These are phyloP conservation scores for Drosophila leonis DNA, from an alignment of 2,888 invertebrate species.

Conservation along the genomic window DNA sequence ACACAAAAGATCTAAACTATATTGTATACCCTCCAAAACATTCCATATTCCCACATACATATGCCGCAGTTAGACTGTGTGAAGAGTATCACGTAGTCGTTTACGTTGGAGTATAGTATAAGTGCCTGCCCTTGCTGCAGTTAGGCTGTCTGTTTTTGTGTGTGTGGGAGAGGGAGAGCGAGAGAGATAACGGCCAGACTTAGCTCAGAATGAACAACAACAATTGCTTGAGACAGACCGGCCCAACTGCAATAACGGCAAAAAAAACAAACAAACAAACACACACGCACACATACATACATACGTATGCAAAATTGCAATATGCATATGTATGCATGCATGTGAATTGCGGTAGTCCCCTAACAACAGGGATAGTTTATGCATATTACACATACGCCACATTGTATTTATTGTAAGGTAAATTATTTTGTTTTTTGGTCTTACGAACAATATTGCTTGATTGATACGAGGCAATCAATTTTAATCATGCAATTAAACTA, in stretches of 20 bases:
- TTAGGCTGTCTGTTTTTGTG: background rate
- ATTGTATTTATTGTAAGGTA: background rate
- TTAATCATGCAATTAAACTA: background rate
- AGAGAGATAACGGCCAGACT: constrained; percentile 1
- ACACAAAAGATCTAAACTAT: background rate
- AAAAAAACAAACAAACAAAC: background rate
- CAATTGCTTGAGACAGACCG: constrained; percentile 12
- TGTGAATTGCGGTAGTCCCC: constrained; percentile 15
- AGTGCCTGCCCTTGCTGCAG: constrained; percentile 25
- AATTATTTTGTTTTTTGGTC: background rate
- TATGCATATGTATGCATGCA: background rate
- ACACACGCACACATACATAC: background rate
- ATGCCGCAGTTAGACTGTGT: background rate
- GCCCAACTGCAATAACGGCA: background rate
- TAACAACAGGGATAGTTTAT: background rate
- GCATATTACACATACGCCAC: constrained; percentile 15
- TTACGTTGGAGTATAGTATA: background rate
- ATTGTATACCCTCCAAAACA: background rate
- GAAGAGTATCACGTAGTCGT: constrained; percentile 1
- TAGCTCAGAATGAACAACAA: constrained; percentile 11
- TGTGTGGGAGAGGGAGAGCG: background rate
- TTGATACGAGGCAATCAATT: background rate
- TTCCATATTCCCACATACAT: background rate
- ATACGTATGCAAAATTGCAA: background rate
- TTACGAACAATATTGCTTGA: background rate